Percentiles rank a stretch among this genome's conserved stretches.
These are phyloP conservation scores for Coelinius sp. DNA, from an alignment of 2,888 invertebrate genomes.

Conservation along the genomic window DNA sequence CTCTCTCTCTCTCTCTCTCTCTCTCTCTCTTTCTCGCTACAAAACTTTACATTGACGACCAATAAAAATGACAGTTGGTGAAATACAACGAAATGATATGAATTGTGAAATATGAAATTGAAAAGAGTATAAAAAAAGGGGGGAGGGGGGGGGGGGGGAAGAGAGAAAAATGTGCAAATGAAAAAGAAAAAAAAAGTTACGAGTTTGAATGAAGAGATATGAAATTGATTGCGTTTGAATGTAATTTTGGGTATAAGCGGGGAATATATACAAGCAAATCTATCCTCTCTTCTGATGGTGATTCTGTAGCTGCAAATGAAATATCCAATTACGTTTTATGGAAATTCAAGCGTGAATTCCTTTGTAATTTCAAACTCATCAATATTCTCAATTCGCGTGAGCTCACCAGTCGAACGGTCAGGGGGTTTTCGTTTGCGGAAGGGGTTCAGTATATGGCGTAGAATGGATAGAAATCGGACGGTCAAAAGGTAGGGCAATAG, in stretches of 20 bases:
- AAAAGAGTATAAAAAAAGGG: no score
- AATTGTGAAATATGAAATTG: neutral
- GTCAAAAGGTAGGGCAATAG: neutral
- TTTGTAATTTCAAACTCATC: slow-evolving; percentile 44
- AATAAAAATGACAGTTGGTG: slow-evolving; percentile 24
- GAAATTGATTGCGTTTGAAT: slow-evolving; percentile 17
- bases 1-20: neutral
- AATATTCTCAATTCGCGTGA: slow-evolving; percentile 37
- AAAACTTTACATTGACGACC: slow-evolving; percentile 26
- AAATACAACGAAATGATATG: neutral
- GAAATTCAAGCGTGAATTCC: slow-evolving; percentile 39
- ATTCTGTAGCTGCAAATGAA: slow-evolving; percentile 32
- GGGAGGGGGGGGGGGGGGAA: neutral
- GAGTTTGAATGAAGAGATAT: slow-evolving; percentile 18
- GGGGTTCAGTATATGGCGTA: neutral
- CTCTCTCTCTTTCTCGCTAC: neutral
- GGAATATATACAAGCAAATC: neutral
- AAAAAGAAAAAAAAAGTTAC: neutral
- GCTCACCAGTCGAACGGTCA: slow-evolving; percentile 31
- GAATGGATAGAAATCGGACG: slow-evolving; percentile 10
- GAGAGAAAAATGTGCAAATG: neutral
- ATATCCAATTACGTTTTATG: slow-evolving; percentile 40
- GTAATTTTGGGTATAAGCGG: neutral
- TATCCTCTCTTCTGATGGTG: neutral
- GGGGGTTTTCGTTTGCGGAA: neutral